Base-by-base conservation (phyloP, 2,888 invertebrate genomes). In the Cetonia aurata region DNA sequence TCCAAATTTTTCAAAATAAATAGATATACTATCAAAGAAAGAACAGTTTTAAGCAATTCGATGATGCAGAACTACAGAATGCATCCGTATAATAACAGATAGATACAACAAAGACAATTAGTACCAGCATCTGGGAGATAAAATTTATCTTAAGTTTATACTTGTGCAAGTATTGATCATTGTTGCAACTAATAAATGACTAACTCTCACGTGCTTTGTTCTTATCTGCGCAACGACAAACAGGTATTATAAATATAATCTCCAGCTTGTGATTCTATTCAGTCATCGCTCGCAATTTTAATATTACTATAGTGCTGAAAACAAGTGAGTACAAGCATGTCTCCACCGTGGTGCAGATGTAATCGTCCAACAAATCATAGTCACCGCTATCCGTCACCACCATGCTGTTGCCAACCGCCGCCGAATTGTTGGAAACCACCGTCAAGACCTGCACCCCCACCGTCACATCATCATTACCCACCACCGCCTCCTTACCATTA, bases 261-360 rank as follows among this genome's bases (percentile, higher is more conserved):
- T 10, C 15, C 13, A 9, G 13, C 44, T 8, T 25, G n/a, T 41
- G 13, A 9, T 13, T 37, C 15, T 1, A n/a, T 10, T 56, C 56
- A 56, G 56, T 56, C 17, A 8, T 56, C 37, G n/a, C 15, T 56
- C 41, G 13, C 33, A n/a, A 12, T 25, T 44, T 44, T 44, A 44
- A n/a, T 44, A 10, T 44, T 6, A 1, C 9, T 10, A 8, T 17
- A 25, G 56, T 41, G 56, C 44, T 44, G 12, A 13, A 44, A 44
- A 44, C 17, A 17, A 52, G 19, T 41, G 8, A 15, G 12, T 41
- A 13, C 9, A 56, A 56, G 25, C 6, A 56, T 56, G 56, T 17
- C 41, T 15, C 56, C 56, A 9, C 56, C 56, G 9, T 55, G 53
- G 9, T 55, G 53, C n/a, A 10, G 56, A 10, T 31, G 25, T 53